Conservation (phyloP, 2,888 invertebrate genomes). For the Drosophila rellima region DNA sequence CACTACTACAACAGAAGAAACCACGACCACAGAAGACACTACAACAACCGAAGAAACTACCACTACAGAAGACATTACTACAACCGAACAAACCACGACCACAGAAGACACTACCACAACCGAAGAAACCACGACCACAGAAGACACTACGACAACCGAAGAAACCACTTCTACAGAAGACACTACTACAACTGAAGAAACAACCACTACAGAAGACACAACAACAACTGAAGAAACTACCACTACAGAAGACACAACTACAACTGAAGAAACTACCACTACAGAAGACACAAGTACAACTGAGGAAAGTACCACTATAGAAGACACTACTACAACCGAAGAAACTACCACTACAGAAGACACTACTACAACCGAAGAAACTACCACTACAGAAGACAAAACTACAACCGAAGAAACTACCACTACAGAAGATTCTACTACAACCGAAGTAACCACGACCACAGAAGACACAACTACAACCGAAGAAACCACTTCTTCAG, state of each 20-base stretch:
- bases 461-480: background rate
- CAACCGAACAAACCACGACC: background rate
- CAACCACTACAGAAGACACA: background rate
- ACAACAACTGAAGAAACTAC: background rate
- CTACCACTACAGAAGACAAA: background rate
- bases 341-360: background rate
- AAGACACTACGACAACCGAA: background rate
- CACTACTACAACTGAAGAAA: background rate
- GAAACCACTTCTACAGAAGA: background rate
- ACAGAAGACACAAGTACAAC: background rate
- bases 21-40: slow-evolving; percentile 1
- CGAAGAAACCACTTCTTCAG: background rate
- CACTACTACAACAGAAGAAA: background rate
- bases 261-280: background rate
- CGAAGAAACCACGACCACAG: background rate
- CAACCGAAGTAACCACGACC: background rate
- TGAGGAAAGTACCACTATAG: background rate
- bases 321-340: background rate
- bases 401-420: background rate
- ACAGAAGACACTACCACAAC: background rate
- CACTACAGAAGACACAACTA: background rate
- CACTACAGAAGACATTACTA: background rate
- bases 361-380: background rate
- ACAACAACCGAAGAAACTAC: background rate
- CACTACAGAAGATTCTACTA: background rate